These are phyloP conservation scores for Crossocerus cetratus DNA, from an alignment of 2,888 invertebrate species.

Conservation along the genomic window DNA sequence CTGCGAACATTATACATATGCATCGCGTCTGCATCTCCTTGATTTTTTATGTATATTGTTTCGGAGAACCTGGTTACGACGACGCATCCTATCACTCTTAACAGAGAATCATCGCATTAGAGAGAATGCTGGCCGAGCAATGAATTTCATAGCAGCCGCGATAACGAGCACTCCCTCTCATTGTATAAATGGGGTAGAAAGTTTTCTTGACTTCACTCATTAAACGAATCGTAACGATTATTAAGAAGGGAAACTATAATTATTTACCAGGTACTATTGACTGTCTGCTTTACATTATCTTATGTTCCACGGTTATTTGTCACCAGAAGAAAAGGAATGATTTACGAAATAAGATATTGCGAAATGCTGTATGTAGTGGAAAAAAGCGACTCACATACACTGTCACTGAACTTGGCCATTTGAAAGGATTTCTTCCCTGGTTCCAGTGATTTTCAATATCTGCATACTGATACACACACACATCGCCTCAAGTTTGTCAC, in stretches of 20 bases:
- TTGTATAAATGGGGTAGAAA: background rate
- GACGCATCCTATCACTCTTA: too few species aligned
- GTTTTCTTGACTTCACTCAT: background rate
- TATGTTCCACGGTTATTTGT: background rate
- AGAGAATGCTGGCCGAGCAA: background rate
- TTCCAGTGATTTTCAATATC: too few species aligned
- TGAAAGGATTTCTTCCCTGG: too few species aligned
- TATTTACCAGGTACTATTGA: background rate
- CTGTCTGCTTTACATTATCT: constrained; percentile 1
- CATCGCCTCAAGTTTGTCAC: background rate
- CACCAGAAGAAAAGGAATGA: background rate
- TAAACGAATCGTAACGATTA: background rate
- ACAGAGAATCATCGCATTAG: too few species aligned
- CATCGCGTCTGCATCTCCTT: too few species aligned
- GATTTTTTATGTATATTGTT: too few species aligned
- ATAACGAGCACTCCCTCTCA: background rate
- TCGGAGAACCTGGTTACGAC: too few species aligned
- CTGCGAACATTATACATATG: too few species aligned
- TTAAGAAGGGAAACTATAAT: background rate
- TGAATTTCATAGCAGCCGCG: background rate
- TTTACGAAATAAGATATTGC: too few species aligned
- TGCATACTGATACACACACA: background rate
- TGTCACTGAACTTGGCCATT: too few species aligned
- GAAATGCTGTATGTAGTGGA: too few species aligned
- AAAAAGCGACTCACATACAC: too few species aligned